A percentile compares a stretch with the other conserved stretches of the same genome.
Conservation (phyloP, 2,797 vertebrate species). For the Zenarchopterus dispar region DNA sequence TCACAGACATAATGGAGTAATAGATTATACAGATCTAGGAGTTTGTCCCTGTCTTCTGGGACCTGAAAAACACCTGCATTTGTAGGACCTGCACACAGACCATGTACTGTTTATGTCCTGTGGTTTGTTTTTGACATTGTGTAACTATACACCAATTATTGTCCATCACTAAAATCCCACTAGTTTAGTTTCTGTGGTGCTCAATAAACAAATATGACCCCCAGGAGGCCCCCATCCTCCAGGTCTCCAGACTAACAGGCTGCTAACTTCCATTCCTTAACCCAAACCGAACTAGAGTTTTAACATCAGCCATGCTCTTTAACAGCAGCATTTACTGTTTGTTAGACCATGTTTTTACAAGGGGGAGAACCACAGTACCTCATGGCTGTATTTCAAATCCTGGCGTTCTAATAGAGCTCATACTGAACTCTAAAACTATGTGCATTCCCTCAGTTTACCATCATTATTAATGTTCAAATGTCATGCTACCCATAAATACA, state of each 20-base stretch:
- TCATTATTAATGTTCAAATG: constrained; percentile 8
- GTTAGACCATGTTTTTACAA: constrained; percentile 16
- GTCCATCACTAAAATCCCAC: constrained; percentile 78
- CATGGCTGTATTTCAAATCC: constrained; percentile 10
- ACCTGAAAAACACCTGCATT: constrained; percentile 23
- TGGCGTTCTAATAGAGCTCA: neutral
- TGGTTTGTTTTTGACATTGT: constrained; percentile 67
- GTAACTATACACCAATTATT: constrained; percentile 63
- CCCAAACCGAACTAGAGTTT: constrained; percentile 46
- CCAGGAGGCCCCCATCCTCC: constrained; percentile 39
- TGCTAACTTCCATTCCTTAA: constrained; percentile 78
- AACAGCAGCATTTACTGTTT: constrained; percentile 53
- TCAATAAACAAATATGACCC: constrained; percentile 33
- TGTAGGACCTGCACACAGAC: constrained; percentile 11
- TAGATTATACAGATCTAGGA: constrained; percentile 25
- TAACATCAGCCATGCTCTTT: constrained; percentile 59
- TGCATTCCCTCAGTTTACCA: constrained; percentile 23
- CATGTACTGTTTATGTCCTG: constrained; percentile 82
- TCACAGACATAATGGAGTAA: constrained; percentile 10
- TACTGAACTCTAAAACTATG: constrained; percentile 14
- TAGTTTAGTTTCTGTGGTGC: constrained; percentile 66
- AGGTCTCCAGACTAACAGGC: constrained; percentile 67
- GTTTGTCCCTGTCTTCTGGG: constrained; percentile 1
- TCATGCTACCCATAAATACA: neutral
- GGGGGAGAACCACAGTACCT: neutral